A percentile compares a stretch with the other conserved stretches of the same genome.
These are phyloP conservation scores for Athene noctua DNA, from an alignment of 2,113 vertebrate species.

Conservation along the genomic window DNA sequence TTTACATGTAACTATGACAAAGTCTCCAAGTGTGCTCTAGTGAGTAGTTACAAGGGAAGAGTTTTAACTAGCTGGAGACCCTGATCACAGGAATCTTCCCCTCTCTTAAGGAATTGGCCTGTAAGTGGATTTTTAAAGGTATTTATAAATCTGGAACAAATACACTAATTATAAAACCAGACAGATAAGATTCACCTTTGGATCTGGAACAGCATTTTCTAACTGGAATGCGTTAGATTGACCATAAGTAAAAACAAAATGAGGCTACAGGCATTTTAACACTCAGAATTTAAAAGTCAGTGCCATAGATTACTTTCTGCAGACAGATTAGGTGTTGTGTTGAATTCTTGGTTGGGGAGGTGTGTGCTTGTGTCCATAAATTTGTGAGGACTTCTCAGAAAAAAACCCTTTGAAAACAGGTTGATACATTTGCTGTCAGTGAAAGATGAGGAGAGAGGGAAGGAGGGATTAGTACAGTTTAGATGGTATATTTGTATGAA, in stretches of 20 bases:
- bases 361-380: background rate
- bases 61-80: background rate
- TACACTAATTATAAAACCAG: background rate
- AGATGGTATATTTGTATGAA: background rate
- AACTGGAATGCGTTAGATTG: background rate
- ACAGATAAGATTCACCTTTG: background rate
- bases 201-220: background rate
- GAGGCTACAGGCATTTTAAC: background rate
- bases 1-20: background rate
- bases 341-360: background rate
- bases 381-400: background rate
- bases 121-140: background rate
- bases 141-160: background rate
- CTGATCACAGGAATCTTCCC: background rate
- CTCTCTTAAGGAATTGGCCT: background rate
- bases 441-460: background rate
- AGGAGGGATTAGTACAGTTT: background rate
- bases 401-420: background rate
- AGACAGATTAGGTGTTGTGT: rapidly evolving
- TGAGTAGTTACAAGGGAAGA: background rate
- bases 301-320: background rate
- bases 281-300: background rate
- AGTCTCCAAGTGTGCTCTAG: background rate
- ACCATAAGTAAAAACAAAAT: background rate
- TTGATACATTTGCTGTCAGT: background rate